A percentile compares a stretch with the other conserved stretches of the same genome.
Conservation (phyloP, 2,113 vertebrate species). For the Ceyx melanurus region DNA sequence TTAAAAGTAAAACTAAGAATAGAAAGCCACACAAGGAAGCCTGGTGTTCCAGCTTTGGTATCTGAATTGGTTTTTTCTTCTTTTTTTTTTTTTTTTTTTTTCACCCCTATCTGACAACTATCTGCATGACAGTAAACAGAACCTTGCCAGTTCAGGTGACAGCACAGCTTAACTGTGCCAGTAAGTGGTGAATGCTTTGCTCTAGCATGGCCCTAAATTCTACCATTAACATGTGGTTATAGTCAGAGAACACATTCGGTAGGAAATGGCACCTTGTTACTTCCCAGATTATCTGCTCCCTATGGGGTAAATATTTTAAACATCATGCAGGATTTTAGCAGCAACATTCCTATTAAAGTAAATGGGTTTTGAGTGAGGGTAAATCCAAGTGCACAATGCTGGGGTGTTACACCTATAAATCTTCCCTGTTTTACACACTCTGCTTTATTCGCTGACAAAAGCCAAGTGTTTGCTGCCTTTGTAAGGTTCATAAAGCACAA, state of each 20-base stretch:
- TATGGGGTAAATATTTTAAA: constrained; percentile 54
- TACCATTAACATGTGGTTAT: constrained; percentile 43
- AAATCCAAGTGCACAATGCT: neutral
- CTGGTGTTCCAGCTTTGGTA: neutral
- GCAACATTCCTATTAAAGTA: constrained; percentile 48
- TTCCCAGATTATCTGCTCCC: constrained; percentile 50
- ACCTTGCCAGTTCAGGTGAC: neutral
- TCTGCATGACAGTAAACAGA: neutral
- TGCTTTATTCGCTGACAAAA: constrained; percentile 23
- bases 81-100: neutral
- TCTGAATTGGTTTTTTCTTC: neutral
- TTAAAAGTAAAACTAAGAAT: neutral
- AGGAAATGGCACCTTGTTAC: constrained; percentile 56
- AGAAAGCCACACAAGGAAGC: neutral
- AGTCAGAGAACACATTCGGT: constrained; percentile 26
- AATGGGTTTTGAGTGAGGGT: constrained; percentile 24
- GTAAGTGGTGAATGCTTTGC: neutral
- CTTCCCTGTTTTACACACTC: neutral
- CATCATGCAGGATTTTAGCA: neutral
- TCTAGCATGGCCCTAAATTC: neutral
- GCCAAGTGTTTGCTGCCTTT: constrained; percentile 23
- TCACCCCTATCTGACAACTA: neutral
- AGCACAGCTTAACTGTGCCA: neutral
- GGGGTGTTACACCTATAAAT: constrained; percentile 37
- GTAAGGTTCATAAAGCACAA: constrained; percentile 42